These are phyloP conservation scores for Bugula neritina DNA, from an alignment of 2,888 invertebrate species.

Conservation along the genomic window DNA sequence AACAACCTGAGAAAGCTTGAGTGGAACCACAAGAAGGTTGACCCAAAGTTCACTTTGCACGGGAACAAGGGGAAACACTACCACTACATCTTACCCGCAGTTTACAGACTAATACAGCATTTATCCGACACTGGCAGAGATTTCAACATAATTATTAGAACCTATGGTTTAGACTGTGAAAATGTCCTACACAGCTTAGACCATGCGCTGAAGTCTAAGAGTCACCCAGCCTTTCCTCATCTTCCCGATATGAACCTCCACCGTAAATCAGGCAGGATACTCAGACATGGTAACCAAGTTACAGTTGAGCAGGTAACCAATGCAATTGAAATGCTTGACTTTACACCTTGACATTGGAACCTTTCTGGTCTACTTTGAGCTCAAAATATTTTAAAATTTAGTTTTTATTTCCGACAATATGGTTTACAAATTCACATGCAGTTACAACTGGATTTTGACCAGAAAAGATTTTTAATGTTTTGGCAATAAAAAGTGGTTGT, in stretches of 20 bases:
- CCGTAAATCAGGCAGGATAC: slow-evolving; percentile 36
- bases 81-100: slow-evolving; percentile 49
- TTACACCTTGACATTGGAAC: no score
- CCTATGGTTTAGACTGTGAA: slow-evolving; percentile 48
- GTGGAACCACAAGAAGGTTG: slow-evolving; percentile 43
- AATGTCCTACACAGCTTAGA: slow-evolving; percentile 42
- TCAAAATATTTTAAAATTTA: no score
- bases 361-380: no score
- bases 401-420: no score
- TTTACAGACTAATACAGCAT: slow-evolving; percentile 43
- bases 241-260: slow-evolving; percentile 36
- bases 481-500: no score
- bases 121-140: slow-evolving; percentile 39
- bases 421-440: no score
- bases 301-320: no score
- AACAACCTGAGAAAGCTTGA: slow-evolving; percentile 40
- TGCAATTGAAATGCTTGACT: no score
- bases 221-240: slow-evolving; percentile 43
- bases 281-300: no score
- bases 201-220: slow-evolving; percentile 36
- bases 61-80: slow-evolving; percentile 34
- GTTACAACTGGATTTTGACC: no score
- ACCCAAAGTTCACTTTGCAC: slow-evolving; percentile 34
- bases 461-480: no score
- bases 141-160: slow-evolving; percentile 47